Conservation (phyloP, 2,797 vertebrate species). For the Novumbra hubbsi region DNA sequence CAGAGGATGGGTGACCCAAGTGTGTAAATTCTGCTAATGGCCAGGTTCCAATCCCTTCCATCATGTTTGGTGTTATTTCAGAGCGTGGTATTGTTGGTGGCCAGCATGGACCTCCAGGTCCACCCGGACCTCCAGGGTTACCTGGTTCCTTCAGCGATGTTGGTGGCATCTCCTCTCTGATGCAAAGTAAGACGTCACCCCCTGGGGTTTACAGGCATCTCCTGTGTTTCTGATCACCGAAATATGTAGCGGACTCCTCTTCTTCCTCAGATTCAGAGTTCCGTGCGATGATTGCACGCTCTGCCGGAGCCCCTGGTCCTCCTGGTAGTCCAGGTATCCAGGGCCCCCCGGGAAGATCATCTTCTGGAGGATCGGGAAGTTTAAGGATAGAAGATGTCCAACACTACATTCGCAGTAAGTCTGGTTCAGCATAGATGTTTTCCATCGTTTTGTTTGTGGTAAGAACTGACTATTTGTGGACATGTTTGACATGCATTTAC, state of each 20-base stretch:
- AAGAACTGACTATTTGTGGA: not conserved
- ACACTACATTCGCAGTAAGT: constrained; percentile 85
- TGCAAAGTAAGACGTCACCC: not conserved
- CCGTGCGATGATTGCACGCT: constrained; percentile 48
- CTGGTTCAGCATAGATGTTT: not conserved
- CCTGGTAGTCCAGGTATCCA: too few relatives aligned
- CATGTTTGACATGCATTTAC: not conserved
- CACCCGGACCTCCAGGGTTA: constrained; percentile 77
- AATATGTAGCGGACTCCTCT: not conserved
- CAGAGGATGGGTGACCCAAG: not conserved
- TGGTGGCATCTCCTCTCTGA: constrained; percentile 69
- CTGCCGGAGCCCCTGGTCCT: constrained; percentile 37
- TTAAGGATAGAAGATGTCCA: constrained; percentile 83
- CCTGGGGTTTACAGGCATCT: not conserved
- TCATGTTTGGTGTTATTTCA: not conserved
- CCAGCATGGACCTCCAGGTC: constrained; percentile 78
- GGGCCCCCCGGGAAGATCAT: constrained; percentile 68
- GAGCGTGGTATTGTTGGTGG: not conserved
- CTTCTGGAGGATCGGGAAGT: constrained; percentile 52
- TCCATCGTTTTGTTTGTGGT: not conserved
- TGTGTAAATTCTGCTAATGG: not conserved
- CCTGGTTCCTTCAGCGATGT: constrained; percentile 79
- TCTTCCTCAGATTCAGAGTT: constrained; percentile 64
- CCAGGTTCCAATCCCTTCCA: not conserved
- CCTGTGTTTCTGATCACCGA: not conserved